Percentiles rank a stretch among this genome's conserved stretches.
Conservation (phyloP, 2,113 vertebrate species). For the Anguilla rostrata region DNA sequence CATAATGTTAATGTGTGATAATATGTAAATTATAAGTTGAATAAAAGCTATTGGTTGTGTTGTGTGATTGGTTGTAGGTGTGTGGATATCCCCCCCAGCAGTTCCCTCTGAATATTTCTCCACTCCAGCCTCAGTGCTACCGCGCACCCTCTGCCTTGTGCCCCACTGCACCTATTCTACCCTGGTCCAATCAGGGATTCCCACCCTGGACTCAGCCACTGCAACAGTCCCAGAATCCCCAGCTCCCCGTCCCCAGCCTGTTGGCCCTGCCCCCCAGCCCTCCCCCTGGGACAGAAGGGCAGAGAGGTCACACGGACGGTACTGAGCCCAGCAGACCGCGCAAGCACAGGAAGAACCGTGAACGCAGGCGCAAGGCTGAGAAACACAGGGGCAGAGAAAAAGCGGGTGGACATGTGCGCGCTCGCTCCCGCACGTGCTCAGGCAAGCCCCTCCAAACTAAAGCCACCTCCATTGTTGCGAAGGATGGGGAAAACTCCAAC, state of each 20-base stretch:
- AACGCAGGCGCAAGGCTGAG: background rate
- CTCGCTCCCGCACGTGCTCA: background rate
- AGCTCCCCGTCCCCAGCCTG: background rate
- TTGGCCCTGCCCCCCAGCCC: conserved; percentile 13
- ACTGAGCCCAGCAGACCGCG: background rate
- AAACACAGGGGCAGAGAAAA: background rate
- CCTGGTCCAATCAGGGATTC: conserved; percentile 6
- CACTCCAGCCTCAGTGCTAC: conserved; percentile 10
- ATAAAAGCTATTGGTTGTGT: background rate
- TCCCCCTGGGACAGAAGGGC: background rate
- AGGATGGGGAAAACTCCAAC: background rate
- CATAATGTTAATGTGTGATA: background rate
- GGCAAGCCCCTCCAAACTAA: background rate
- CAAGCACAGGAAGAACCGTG: conserved; percentile 4
- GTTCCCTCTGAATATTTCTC: background rate
- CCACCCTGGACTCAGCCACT: conserved; percentile 3
- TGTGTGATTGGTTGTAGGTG: conserved; percentile 1
- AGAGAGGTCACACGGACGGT: background rate
- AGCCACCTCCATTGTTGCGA: background rate
- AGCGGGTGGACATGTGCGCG: background rate
- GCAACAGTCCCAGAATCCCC: background rate
- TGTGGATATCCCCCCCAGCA: background rate
- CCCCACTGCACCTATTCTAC: background rate
- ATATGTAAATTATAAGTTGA: background rate
- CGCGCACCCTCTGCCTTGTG: background rate